These are phyloP conservation scores for Ips typographus DNA, from an alignment of 1,140 invertebrate species.

Conservation along the genomic window DNA sequence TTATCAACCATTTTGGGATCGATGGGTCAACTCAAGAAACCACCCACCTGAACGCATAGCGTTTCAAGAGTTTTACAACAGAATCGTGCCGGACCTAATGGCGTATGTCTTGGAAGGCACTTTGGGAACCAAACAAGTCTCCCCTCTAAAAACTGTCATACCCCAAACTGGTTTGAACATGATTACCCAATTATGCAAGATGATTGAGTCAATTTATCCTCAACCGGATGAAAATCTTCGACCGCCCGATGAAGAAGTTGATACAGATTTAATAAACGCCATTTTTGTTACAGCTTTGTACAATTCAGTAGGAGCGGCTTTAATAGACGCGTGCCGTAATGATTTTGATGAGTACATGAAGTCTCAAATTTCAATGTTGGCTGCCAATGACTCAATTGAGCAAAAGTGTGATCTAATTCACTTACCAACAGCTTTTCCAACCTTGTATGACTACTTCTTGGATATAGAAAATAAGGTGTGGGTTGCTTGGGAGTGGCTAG, in stretches of 20 bases:
- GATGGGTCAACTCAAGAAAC: constrained; percentile 66
- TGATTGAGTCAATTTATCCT: constrained; percentile 71
- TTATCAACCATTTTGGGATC: constrained; percentile 81
- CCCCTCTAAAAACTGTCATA: constrained; percentile 77
- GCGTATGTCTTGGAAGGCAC: constrained; percentile 76
- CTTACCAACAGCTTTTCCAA: constrained; percentile 66
- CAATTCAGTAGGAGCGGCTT: constrained; percentile 78
- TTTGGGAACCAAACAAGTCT: constrained; percentile 69
- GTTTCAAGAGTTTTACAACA: constrained; percentile 65
- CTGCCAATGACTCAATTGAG: constrained; percentile 62
- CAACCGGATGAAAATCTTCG: constrained; percentile 48
- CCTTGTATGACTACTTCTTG: constrained; percentile 81
- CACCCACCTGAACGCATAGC: constrained; percentile 58
- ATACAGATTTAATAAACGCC: constrained; percentile 63
- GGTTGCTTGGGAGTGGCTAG: constrained; percentile 81
- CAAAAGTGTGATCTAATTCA: constrained; percentile 68
- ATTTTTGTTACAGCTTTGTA: constrained; percentile 78
- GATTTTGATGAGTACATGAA: constrained; percentile 82
- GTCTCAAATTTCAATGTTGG: constrained; percentile 68
- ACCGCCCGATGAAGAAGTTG: constrained; percentile 55
- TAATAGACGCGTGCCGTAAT: constrained; percentile 66
- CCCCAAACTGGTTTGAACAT: constrained; percentile 83
- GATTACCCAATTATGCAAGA: constrained; percentile 80
- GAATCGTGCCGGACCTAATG: constrained; percentile 71
- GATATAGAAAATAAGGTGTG: constrained; percentile 70